Base-by-base conservation (phyloP, 2,888 invertebrate genomes). In the Cheilosia impressa region DNA sequence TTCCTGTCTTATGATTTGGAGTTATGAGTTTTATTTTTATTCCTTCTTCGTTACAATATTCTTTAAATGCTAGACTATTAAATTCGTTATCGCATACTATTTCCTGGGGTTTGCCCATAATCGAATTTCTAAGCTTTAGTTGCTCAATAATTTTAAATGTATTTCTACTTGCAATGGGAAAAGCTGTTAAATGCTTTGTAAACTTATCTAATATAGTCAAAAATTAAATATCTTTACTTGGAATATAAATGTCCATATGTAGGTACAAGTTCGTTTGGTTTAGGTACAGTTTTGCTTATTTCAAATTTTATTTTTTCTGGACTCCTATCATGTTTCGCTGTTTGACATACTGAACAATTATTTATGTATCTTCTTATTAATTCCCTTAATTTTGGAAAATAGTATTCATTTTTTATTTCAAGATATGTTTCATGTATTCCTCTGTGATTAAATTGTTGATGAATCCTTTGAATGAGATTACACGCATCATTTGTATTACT, bases 11-110 rank as follows among this genome's bases (percentile, higher is more conserved):
- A 43, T 53, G 53, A 53, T 53, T 53, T 53, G 7, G 27, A 9
- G 52, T 52, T 52, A 52, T 53, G 3, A 53, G 3, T 53, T 53
- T 53, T 15, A n/a, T 5, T 27, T 22, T 22, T 22, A 22, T 22
- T 22, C 22, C 22, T 22, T 22, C 22, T 22, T 22, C 22, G 22
- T 22, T 22, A 2, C 22, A 27, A 27, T 22, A 22, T 1, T 22
- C 22, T 22, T 22, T 22, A 22, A 22, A 22, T 22, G 22, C 22
- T 31, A 55, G 6, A n/a, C 17, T 55, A 31, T 31, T 55, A 31
- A 55, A 55, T 55, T 55, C 31, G 2, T 55, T 9, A 55, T 55
- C 31, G 55, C 55, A 55, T 55, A 55, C 31, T 27, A 55, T 55
- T 31, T 41, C 41, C 3, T 27, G 41, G 10, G 43, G 43, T 43